phyloP scores from a whole-genome alignment of 2,888 invertebrate genomes.

The Cantharis lateralis region DNA sequence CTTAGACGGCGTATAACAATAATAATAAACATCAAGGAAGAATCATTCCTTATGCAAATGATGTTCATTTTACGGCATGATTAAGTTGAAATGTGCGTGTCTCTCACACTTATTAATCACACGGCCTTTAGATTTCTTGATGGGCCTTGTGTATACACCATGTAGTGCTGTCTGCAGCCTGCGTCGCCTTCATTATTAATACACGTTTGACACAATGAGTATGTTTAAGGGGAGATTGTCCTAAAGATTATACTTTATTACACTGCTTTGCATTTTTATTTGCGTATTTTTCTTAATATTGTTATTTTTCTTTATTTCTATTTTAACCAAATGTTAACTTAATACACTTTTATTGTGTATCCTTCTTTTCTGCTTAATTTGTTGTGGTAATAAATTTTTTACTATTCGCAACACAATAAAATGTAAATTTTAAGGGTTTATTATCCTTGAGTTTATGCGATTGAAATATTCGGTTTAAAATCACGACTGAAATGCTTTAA shows the following conservation, averaged over 20 bases:
- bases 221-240: constrained; percentile 49
- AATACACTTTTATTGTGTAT: background rate
- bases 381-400: constrained; percentile 1
- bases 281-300: constrained; percentile 35
- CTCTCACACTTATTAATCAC: constrained; percentile 55
- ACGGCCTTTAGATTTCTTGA: constrained; percentile 35
- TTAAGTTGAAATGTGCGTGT: constrained; percentile 56
- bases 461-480: background rate
- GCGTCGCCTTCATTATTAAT: constrained; percentile 40
- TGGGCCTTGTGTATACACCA: constrained; percentile 31
- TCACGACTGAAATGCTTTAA: background rate
- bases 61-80: constrained; percentile 51
- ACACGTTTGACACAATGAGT: constrained; percentile 51
- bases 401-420: background rate
- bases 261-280: constrained; percentile 53
- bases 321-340: constrained; percentile 12
- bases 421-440: background rate
- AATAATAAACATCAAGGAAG: constrained; percentile 49
- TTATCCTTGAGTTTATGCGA: background rate
- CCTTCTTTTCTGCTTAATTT: constrained; percentile 2
- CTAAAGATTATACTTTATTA: constrained; percentile 48
- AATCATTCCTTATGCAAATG: constrained; percentile 52
- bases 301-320: constrained; percentile 20
- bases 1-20: constrained; percentile 30
- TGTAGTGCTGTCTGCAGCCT: constrained; percentile 37